These are phyloP conservation scores for Stictocephala bisonia DNA, from an alignment of 2,888 invertebrate genomes.

Conservation along the genomic window DNA sequence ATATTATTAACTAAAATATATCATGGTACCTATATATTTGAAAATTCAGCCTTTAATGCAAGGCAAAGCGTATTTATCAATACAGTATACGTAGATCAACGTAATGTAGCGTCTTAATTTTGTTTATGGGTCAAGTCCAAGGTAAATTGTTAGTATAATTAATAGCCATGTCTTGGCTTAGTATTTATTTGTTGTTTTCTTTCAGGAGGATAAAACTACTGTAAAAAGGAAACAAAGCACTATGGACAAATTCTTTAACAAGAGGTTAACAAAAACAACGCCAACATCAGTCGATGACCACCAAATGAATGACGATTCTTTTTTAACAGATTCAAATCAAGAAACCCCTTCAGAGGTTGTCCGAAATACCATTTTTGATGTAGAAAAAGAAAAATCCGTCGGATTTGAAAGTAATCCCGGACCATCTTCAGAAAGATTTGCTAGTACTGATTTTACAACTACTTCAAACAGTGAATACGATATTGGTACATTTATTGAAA, in stretches of 20 bases:
- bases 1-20: too few species aligned
- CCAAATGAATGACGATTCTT: not conserved
- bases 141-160: too few species aligned
- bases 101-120: too few species aligned
- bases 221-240: constrained; percentile 13
- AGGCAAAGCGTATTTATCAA: too few species aligned
- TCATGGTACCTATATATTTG: too few species aligned
- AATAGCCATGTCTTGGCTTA: too few species aligned
- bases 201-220: not conserved
- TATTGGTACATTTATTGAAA: not conserved
- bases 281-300: not conserved
- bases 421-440: not conserved
- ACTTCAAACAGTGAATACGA: not conserved
- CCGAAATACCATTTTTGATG: not conserved
- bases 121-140: too few species aligned
- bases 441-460: not conserved
- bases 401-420: not conserved
- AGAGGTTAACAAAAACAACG: not conserved
- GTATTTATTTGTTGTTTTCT: not conserved
- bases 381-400: constrained; percentile 2
- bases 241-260: not conserved
- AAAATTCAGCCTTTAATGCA: too few species aligned
- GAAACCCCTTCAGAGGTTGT: not conserved
- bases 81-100: too few species aligned
- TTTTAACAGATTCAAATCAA: not conserved